These are phyloP conservation scores for Hetaerina americana DNA, from an alignment of 1,140 invertebrate species.

Conservation along the genomic window DNA sequence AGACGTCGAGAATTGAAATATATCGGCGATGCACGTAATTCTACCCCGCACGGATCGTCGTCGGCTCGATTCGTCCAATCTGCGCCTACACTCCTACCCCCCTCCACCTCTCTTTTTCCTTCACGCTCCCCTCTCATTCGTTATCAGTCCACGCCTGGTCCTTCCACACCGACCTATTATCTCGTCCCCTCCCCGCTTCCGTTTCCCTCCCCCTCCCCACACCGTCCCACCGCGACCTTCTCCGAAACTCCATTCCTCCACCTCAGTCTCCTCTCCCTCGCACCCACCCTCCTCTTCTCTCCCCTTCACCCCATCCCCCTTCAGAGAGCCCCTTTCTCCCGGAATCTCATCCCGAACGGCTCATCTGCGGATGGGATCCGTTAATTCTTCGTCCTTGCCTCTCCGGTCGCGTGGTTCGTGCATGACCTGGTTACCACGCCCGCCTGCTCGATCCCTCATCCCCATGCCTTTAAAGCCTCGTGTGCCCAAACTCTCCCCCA, in stretches of 20 bases:
- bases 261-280: neutral
- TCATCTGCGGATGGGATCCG: neutral
- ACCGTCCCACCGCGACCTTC: too few relatives aligned
- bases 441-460: neutral
- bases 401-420: neutral
- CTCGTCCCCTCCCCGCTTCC: too few relatives aligned
- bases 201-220: too few relatives aligned
- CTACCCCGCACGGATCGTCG: neutral
- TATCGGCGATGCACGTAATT: neutral
- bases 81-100: too few relatives aligned
- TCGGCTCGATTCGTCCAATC: too few relatives aligned
- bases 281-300: neutral
- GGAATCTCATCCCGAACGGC: too few relatives aligned
- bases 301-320: neutral
- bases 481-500: neutral
- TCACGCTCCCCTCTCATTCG: too few relatives aligned
- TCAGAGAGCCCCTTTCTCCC: too few relatives aligned
- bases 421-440: neutral
- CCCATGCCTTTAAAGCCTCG: neutral
- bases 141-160: too few relatives aligned
- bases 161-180: too few relatives aligned
- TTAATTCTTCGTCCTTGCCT: neutral
- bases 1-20: neutral
- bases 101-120: too few relatives aligned
- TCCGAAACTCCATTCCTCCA: too few relatives aligned